These are phyloP conservation scores for Siderastrea siderea DNA, from an alignment of 92 coral and sea anemone species.

Conservation along the genomic window DNA sequence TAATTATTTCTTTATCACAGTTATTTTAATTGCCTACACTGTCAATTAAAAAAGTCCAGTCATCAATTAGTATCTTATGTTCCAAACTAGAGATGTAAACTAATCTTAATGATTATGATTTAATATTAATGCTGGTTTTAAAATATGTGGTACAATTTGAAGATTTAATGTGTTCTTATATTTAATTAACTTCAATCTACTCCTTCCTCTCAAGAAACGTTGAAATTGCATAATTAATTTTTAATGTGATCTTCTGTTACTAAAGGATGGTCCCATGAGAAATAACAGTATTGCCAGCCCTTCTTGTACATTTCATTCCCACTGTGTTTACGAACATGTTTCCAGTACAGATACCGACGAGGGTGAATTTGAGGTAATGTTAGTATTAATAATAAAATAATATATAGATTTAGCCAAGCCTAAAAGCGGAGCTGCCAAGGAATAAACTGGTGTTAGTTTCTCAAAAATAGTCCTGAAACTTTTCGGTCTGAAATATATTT, in stretches of 20 bases:
- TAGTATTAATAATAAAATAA: background rate
- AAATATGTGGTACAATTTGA: too few relatives aligned
- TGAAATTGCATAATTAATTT: background rate
- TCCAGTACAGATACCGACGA: slow-evolving; percentile 37
- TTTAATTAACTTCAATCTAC: background rate
- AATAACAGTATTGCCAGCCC: slow-evolving; percentile 22
- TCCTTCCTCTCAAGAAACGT: background rate
- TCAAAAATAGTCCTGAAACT: too few relatives aligned
- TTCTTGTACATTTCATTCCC: slow-evolving; percentile 25
- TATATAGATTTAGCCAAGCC: background rate
- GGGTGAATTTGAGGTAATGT: slow-evolving; percentile 39
- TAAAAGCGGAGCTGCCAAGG: too few relatives aligned
- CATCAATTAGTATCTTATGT: too few relatives aligned
- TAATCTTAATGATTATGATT: too few relatives aligned
- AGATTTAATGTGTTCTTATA: background rate
- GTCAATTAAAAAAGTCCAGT: too few relatives aligned
- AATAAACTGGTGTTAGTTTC: too few relatives aligned
- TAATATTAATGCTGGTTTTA: too few relatives aligned
- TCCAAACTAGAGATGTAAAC: too few relatives aligned
- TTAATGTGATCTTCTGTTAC: background rate
- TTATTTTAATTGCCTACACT: too few relatives aligned
- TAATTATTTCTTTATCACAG: too few relatives aligned
- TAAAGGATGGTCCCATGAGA: slow-evolving; percentile 15
- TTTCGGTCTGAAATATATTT: too few relatives aligned
- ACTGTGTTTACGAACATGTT: slow-evolving; percentile 50